Conservation (phyloP, 2,888 invertebrate species). For the Conistra vaccinii region DNA sequence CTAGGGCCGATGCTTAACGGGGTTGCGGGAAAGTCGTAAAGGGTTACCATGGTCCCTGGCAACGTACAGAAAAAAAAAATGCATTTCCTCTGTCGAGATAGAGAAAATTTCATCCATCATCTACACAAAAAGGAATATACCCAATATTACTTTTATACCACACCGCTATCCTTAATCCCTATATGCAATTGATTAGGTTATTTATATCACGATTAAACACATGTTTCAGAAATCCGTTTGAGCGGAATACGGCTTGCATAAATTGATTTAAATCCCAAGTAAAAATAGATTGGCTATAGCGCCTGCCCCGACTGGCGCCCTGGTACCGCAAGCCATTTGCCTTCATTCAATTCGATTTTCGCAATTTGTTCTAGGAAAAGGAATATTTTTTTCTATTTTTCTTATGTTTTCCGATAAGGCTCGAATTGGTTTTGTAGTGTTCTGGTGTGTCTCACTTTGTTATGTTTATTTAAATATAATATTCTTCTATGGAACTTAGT, state of each 20-base stretch:
- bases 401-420: neutral
- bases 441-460: conserved; percentile 6
- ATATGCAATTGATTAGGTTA: conserved; percentile 27
- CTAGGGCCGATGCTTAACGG: too few relatives aligned
- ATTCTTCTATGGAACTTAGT: neutral
- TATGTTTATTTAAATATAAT: conserved; percentile 1
- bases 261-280: conserved; percentile 41
- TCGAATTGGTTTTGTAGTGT: conserved; percentile 7
- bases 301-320: conserved; percentile 9
- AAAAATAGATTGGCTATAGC: conserved; percentile 49
- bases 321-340: conserved; percentile 43
- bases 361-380: conserved; percentile 24
- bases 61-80: too few relatives aligned
- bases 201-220: conserved; percentile 34
- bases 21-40: too few relatives aligned
- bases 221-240: conserved; percentile 24
- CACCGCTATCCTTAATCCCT: conserved; percentile 2
- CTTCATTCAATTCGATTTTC: conserved; percentile 40
- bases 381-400: conserved; percentile 47
- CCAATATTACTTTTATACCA: neutral
- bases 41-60: too few relatives aligned
- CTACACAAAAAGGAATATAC: neutral
- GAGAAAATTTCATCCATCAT: neutral
- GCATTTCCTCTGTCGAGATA: neutral
- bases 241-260: conserved; percentile 28